phyloP scores from a whole-genome alignment of 2,888 invertebrate genomes.

The Metellina segmentata region DNA sequence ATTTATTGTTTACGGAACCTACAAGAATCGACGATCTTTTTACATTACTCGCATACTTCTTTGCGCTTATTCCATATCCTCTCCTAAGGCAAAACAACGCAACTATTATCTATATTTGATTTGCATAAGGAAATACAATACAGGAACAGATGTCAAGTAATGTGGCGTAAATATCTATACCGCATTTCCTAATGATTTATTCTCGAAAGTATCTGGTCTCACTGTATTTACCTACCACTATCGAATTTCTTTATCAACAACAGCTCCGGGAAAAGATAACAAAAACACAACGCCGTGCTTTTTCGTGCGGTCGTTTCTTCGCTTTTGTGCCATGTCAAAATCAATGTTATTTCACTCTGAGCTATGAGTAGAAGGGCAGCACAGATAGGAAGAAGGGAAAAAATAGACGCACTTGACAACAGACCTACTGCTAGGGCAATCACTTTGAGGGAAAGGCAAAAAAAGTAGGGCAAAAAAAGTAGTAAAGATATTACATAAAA shows the following conservation, averaged over 20 bases:
- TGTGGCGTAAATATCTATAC: neutral
- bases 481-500: constrained; percentile 24
- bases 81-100: too few relatives aligned
- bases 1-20: too few relatives aligned
- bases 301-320: neutral
- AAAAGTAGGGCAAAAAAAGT: constrained; percentile 26
- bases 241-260: constrained; percentile 66
- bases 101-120: neutral
- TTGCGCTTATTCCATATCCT: too few relatives aligned
- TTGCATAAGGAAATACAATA: neutral
- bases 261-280: neutral
- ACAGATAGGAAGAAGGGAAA: constrained; percentile 31
- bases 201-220: neutral
- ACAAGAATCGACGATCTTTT: too few relatives aligned
- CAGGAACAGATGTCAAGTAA: neutral
- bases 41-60: too few relatives aligned
- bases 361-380: constrained; percentile 13
- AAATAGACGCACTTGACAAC: constrained; percentile 28
- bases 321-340: constrained; percentile 37
- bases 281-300: constrained; percentile 33
- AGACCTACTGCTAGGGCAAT: constrained; percentile 49
- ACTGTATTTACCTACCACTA: constrained; percentile 46
- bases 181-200: constrained; percentile 26
- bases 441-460: constrained; percentile 52
- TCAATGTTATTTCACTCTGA: constrained; percentile 66